These are phyloP conservation scores for Pseudois nayaur DNA, from an alignment of 2,113 vertebrate species.

Conservation along the genomic window DNA sequence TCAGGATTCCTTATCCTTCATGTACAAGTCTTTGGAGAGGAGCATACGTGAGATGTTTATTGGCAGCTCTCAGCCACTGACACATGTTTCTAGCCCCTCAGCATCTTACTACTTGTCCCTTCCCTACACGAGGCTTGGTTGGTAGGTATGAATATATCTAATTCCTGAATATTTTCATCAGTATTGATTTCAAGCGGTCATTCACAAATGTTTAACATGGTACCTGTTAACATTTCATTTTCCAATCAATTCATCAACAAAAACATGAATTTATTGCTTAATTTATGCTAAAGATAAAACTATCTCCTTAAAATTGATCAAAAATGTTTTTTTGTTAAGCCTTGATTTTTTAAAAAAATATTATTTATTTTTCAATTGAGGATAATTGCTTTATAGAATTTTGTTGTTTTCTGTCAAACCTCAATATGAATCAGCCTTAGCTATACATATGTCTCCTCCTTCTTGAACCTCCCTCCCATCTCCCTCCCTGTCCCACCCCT, in stretches of 20 bases:
- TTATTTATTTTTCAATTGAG: not conserved
- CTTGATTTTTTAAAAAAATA: not conserved
- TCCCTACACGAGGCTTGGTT: constrained; percentile 83
- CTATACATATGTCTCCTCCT: not conserved
- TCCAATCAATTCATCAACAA: not conserved
- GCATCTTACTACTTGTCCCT: constrained; percentile 78
- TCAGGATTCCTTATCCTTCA: constrained; percentile 75
- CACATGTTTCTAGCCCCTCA: constrained; percentile 70
- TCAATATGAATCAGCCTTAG: not conserved
- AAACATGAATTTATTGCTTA: not conserved
- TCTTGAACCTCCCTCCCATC: not conserved
- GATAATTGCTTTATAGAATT: not conserved
- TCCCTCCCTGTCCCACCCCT: not conserved
- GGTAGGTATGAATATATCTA: constrained; percentile 68
- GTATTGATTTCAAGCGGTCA: not conserved
- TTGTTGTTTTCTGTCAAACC: not conserved
- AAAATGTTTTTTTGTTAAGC: not conserved
- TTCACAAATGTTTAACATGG: too few species aligned
- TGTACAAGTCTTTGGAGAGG: constrained; percentile 63
- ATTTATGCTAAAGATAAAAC: not conserved
- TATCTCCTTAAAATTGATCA: not conserved
- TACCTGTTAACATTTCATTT: not conserved
- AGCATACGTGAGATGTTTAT: constrained; percentile 46
- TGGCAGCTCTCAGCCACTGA: constrained; percentile 33
- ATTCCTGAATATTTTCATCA: not conserved